Percentiles rank a stretch among this genome's conserved stretches.
phyloP scores from a whole-genome alignment of 2,888 invertebrate species.

The Luperina nickerlii region DNA sequence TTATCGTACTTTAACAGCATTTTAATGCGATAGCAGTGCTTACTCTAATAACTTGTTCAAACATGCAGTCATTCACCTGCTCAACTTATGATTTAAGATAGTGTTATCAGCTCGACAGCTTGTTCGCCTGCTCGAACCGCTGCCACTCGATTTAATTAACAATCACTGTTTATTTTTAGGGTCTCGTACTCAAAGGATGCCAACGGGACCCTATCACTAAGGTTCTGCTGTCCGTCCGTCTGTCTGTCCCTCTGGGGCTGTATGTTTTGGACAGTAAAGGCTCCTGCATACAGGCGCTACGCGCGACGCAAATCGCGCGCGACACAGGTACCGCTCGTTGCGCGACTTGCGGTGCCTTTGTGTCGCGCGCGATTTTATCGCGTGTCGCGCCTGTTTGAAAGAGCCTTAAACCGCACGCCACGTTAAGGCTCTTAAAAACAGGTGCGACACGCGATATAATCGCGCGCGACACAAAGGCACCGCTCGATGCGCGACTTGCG shows the following conservation, averaged over 20 bases:
- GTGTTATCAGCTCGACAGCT: conserved; percentile 70
- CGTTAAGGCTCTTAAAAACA: background rate
- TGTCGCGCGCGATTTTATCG: too few species aligned
- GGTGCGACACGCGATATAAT: too few species aligned
- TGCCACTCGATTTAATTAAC: conserved; percentile 55
- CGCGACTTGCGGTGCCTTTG: too few species aligned
- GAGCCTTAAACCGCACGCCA: conserved; percentile 1
- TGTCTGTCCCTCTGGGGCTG: background rate
- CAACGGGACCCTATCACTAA: background rate
- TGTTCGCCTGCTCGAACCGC: conserved; percentile 40
- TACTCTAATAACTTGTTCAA: conserved; percentile 77
- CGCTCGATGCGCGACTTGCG: too few species aligned
- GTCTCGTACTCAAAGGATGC: background rate
- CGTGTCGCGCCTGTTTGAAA: too few species aligned
- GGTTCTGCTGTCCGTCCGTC: background rate
- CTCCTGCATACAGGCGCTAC: too few species aligned
- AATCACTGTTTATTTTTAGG: conserved; percentile 53
- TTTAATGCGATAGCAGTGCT: conserved; percentile 78
- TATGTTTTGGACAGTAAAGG: background rate
- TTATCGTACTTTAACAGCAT: conserved; percentile 69
- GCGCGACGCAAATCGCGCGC: too few species aligned
- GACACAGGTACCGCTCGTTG: too few species aligned
- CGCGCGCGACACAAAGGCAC: too few species aligned
- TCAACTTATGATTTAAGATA: conserved; percentile 79
- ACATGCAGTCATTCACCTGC: conserved; percentile 83